Conservation (phyloP, 2,797 vertebrate genomes). For the Acanthis flammea region DNA sequence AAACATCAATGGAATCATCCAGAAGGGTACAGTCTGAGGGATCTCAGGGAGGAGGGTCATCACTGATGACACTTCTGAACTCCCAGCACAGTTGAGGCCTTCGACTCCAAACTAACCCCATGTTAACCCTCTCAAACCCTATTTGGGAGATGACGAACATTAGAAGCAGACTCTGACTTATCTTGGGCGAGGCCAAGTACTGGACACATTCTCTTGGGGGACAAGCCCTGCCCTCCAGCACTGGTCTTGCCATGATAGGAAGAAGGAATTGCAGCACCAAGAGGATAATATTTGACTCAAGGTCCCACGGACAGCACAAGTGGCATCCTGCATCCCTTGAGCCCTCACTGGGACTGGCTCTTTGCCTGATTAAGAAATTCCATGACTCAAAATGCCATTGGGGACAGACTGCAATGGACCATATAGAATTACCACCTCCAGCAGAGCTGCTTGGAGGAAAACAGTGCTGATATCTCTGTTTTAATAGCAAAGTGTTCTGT, state of each 20-base stretch:
- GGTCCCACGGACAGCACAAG: accelerated
- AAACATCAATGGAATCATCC: accelerated
- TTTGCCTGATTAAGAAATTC: background rate
- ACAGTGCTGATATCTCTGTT: background rate
- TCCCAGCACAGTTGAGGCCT: background rate
- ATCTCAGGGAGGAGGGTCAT: background rate
- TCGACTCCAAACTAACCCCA: background rate
- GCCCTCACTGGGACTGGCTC: accelerated
- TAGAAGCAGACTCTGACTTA: background rate
- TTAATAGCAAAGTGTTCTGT: background rate
- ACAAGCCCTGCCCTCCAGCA: background rate
- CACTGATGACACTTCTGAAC: background rate
- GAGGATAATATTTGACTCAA: background rate
- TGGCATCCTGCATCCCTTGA: background rate
- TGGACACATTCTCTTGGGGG: accelerated
- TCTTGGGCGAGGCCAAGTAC: background rate
- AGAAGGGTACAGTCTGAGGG: background rate
- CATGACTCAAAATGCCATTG: background rate
- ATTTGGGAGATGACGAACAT: background rate
- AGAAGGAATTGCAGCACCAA: background rate
- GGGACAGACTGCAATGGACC: background rate
- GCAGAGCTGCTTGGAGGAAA: background rate
- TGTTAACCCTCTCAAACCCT: accelerated
- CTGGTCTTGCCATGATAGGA: background rate
- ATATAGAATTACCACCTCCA: background rate